A percentile compares a stretch with the other conserved stretches of the same genome.
Evolutionary conservation across 2,888 invertebrate genomes (phyloP).

Genomic region (Orchesella flavescens): DNA sequence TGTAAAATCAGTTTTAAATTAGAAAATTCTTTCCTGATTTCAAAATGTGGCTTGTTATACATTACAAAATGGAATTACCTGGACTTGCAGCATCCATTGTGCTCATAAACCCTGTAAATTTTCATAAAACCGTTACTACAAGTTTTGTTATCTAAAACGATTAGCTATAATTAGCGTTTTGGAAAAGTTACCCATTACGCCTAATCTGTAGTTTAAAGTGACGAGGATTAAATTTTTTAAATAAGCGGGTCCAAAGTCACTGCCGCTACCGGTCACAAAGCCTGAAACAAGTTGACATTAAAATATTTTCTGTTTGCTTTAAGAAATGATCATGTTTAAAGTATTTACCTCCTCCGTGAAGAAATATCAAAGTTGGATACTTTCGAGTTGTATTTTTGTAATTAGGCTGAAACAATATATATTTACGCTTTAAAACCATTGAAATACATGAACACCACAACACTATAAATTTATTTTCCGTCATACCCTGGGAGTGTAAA

Average conservation of each 20-base stretch:
- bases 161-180: not conserved
- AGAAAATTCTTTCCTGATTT: not conserved
- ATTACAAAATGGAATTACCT: constrained; percentile 33
- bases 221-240: constrained; percentile 66
- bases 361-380: constrained; percentile 44
- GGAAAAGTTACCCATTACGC: constrained; percentile 59
- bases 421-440: not conserved
- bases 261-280: constrained; percentile 56
- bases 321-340: not conserved
- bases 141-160: not conserved
- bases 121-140: not conserved
- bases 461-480: not conserved
- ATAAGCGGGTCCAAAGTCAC: constrained; percentile 68
- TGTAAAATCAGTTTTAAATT: not conserved
- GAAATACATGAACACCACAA: not conserved
- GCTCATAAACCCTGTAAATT: constrained; percentile 59
- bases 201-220: constrained; percentile 65
- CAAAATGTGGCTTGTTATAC: not conserved
- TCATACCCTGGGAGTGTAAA: constrained; percentile 60
- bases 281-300: constrained; percentile 16
- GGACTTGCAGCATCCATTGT: constrained; percentile 52
- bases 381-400: constrained; percentile 17
- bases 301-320: not conserved
- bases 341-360: constrained; percentile 51
- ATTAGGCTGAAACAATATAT: constrained; percentile 34